Evolutionary conservation across 2,888 invertebrate species (phyloP), one percentile per base, ranked within the genome.

Genomic region (Nematopogon swammerdamellus): DNA sequence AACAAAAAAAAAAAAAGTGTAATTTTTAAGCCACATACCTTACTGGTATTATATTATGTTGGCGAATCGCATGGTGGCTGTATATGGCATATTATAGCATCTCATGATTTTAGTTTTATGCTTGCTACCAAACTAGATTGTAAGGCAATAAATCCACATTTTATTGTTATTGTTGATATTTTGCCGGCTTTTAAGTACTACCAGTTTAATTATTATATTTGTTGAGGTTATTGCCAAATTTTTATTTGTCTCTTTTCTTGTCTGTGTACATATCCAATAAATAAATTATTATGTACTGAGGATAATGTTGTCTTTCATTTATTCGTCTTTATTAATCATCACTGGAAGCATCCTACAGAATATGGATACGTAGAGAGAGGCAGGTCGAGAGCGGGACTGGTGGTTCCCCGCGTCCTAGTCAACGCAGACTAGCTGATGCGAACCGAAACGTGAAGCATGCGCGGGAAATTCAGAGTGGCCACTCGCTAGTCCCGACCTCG

Each of bases 241-340:
- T 72, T 74, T 72, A 72, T 73, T 74, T 75, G 69, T 70, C 67
- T n/a, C 65, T 70, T 61, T 61, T 69, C 70, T 71, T 72, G 68
- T 73, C 72, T 72, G 67, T 75, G 75, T 76, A 76, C 75, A 76
- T 76, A 76, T 75, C 75, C 72, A 72, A 69, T 72, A 66, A 76
- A 36, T 36, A 25, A 8, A 74, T 74, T 75, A 75, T 71, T 70
- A 74, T 75, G 73, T 75, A 75, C 75, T 60, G 67, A 76, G 66
- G 59, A 65, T 65, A 53, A n/a, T n/a, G n/a, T n/a, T 54, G 53
- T 59, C 19, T 55, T 55, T 46, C 56, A 66, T 69, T 70, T 50
- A 60, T 65, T 68, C n/a, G n/a, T n/a, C n/a, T n/a, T n/a, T n/a
- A 55, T 30, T 48, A n/a, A n/a, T n/a, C n/a, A n/a, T n/a, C n/a